These are phyloP conservation scores for Gibbula magus DNA, from an alignment of 2,888 invertebrate species.

Conservation along the genomic window DNA sequence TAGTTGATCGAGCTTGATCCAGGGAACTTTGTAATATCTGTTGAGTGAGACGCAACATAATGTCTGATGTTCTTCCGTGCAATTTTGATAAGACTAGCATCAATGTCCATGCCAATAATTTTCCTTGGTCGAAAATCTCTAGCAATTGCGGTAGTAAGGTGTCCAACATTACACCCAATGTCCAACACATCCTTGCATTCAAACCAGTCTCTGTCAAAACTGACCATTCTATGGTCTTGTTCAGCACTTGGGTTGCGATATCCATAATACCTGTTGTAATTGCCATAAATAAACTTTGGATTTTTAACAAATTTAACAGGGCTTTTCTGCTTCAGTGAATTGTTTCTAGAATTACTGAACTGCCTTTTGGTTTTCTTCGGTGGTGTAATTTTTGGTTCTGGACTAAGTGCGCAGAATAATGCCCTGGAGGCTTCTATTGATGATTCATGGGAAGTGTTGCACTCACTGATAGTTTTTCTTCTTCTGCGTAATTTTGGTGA, in stretches of 20 bases:
- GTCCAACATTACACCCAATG: constrained; percentile 98
- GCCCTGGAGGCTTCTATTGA: constrained; percentile 44
- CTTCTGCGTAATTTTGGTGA: constrained; percentile 60
- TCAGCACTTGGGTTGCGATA: constrained; percentile 89
- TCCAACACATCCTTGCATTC: constrained; percentile 93
- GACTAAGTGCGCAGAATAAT: constrained; percentile 33
- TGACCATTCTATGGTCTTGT: constrained; percentile 86
- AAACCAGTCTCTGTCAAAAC: constrained; percentile 89
- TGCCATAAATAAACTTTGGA: constrained; percentile 91
- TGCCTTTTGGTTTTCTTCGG: constrained; percentile 46
- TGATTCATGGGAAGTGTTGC: constrained; percentile 30
- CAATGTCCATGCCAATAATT: constrained; percentile 95
- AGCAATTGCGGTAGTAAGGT: constrained; percentile 92
- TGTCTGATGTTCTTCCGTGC: constrained; percentile 85
- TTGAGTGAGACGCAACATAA: constrained; percentile 77
- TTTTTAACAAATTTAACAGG: constrained; percentile 69
- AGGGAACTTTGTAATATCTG: constrained; percentile 81
- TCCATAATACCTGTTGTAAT: constrained; percentile 97
- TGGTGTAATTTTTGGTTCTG: constrained; percentile 42
- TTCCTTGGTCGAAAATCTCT: constrained; percentile 88
- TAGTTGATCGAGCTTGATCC: constrained; percentile 91
- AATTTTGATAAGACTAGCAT: constrained; percentile 86
- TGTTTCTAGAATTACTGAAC: constrained; percentile 32
- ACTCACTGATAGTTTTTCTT: constrained; percentile 60
- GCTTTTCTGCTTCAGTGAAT: constrained; percentile 34